Evolutionary conservation across 1,140 invertebrate genomes (phyloP).

Genomic region (Argopecten irradians): DNA sequence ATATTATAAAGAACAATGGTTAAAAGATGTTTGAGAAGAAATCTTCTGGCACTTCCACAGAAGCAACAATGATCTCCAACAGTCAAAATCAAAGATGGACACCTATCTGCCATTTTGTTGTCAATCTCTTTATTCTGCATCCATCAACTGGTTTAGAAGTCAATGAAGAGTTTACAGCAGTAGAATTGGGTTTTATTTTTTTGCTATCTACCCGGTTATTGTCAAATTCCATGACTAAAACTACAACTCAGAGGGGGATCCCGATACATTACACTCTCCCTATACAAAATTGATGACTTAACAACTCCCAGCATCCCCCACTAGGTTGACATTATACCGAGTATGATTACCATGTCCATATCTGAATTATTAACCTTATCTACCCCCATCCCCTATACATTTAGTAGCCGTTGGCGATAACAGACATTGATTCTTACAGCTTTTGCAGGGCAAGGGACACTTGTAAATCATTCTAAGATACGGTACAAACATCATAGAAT

Average conservation of each 20-base stretch:
- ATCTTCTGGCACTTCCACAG: too few species aligned
- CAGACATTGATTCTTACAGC: background rate
- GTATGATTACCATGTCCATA: background rate
- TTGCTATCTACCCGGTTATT: too few species aligned
- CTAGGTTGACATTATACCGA: background rate
- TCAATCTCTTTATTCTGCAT: too few species aligned
- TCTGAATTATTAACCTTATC: slow-evolving; percentile 14
- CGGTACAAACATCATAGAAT: background rate
- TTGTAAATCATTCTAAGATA: background rate
- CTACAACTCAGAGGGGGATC: background rate
- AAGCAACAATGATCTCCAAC: too few species aligned
- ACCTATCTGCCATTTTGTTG: too few species aligned
- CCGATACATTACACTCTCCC: background rate
- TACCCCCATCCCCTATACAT: background rate
- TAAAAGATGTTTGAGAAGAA: too few species aligned
- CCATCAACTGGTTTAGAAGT: too few species aligned
- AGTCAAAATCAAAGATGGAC: too few species aligned
- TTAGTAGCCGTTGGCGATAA: background rate
- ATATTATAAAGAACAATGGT: too few species aligned
- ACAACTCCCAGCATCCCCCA: slow-evolving; percentile 13
- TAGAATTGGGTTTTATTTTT: too few species aligned
- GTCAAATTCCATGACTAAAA: background rate
- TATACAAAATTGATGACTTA: background rate
- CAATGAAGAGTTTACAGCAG: too few species aligned
- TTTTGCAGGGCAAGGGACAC: background rate